Percentiles rank a stretch among this genome's conserved stretches.
These are phyloP conservation scores for Subacronicta megacephala DNA, from an alignment of 2,888 invertebrate species.

Conservation along the genomic window DNA sequence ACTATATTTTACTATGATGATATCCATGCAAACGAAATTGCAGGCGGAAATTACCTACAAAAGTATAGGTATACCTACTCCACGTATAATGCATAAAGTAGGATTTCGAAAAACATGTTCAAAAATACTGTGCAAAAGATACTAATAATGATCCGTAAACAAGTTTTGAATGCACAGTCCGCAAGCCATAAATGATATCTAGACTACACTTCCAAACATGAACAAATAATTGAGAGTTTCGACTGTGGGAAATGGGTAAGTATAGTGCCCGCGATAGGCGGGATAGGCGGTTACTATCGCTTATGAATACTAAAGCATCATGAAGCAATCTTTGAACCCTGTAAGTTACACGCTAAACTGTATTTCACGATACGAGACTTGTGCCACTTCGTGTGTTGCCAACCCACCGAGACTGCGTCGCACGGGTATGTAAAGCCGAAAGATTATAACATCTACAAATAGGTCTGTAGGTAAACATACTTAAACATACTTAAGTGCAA, in stretches of 20 bases:
- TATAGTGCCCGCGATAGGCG: conserved; percentile 26
- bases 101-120: too few species aligned
- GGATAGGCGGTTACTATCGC: conserved; percentile 30
- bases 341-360: conserved; percentile 24
- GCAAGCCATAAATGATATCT: not conserved
- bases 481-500: too few species aligned
- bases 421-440: not conserved
- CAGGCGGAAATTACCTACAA: too few species aligned
- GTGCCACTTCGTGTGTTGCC: conserved; percentile 31
- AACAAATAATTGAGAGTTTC: conserved; percentile 31
- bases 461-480: not conserved
- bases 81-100: not conserved
- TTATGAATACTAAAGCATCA: conserved; percentile 32
- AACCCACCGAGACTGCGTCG: conserved; percentile 14
- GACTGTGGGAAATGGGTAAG: conserved; percentile 44
- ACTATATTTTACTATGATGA: too few species aligned
- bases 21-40: too few species aligned
- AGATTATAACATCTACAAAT: not conserved
- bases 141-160: not conserved
- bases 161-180: conserved; percentile 2
- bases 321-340: conserved; percentile 38
- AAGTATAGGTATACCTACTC: too few species aligned
- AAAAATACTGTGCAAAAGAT: too few species aligned
- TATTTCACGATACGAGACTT: conserved; percentile 33
- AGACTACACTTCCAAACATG: conserved; percentile 26